phyloP scores from a whole-genome alignment of 2,113 vertebrate species.

The Pelobates fuscus region DNA sequence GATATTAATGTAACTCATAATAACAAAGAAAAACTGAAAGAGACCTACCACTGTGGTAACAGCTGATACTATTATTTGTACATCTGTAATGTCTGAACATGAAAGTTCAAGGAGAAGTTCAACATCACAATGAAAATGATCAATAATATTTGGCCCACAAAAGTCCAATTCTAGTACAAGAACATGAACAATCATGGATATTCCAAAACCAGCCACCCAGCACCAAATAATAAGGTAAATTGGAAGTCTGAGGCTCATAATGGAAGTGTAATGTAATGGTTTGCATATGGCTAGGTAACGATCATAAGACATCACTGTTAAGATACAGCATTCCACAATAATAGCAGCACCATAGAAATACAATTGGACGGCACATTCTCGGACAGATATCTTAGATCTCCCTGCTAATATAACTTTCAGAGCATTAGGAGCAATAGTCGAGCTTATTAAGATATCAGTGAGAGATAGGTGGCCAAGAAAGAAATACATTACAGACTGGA shows the following conservation, averaged over 20 bases:
- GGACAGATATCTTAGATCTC: conserved; percentile 11
- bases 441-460: conserved; percentile 51
- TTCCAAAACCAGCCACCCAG: conserved; percentile 17
- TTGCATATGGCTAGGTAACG: conserved; percentile 52
- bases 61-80: not conserved
- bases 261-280: conserved; percentile 46
- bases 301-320: conserved; percentile 54
- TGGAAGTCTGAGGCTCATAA: conserved; percentile 46
- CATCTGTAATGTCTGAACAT: conserved; percentile 21
- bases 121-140: conserved; percentile 42
- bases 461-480: conserved; percentile 60
- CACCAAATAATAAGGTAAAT: conserved; percentile 6
- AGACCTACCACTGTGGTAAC: not conserved
- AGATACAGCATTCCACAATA: conserved; percentile 47
- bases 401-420: conserved; percentile 13
- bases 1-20: conserved; percentile 37
- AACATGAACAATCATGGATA: not conserved
- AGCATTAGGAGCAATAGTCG: conserved; percentile 53
- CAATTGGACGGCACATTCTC: conserved; percentile 45
- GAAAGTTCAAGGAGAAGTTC: conserved; percentile 33
- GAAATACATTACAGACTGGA: conserved; percentile 61
- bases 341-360: conserved; percentile 48
- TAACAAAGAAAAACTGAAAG: conserved; percentile 35
- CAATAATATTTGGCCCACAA: conserved; percentile 5
- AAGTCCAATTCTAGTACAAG: conserved; percentile 8